Evolutionary conservation across 2,888 invertebrate species (phyloP).

Genomic region (Drosophila borborema): DNA sequence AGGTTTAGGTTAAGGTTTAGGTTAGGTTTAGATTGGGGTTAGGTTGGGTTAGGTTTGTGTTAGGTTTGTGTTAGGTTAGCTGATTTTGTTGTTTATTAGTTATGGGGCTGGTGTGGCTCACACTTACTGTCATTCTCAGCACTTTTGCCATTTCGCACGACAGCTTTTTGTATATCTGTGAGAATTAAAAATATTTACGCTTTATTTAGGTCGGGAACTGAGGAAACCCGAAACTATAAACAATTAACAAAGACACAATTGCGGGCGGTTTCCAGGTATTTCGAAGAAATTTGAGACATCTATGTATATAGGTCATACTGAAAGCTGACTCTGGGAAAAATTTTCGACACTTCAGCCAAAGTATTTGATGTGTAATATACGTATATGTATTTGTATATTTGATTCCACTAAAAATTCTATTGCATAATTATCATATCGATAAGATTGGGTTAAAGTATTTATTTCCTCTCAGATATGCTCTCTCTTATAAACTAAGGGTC

Average conservation of each 20-base stretch:
- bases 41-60: conserved; percentile 3
- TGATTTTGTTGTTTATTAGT: conserved; percentile 11
- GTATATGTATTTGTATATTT: neutral
- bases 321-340: neutral
- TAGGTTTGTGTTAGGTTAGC: conserved; percentile 3
- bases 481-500: neutral
- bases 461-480: neutral
- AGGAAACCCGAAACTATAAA: conserved; percentile 10
- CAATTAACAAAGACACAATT: neutral
- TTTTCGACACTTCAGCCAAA: neutral
- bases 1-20: neutral
- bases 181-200: conserved; percentile 78
- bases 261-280: neutral
- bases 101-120: conserved; percentile 8
- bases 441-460: neutral
- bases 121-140: conserved; percentile 84
- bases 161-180: conserved; percentile 84
- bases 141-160: conserved; percentile 83
- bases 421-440: neutral
- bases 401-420: neutral
- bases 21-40: neutral
- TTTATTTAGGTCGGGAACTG: conserved; percentile 51
- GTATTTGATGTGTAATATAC: neutral
- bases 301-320: neutral
- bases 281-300: neutral